phyloP scores from a whole-genome alignment of 2,113 vertebrate genomes.

The Syngnathus floridae region DNA sequence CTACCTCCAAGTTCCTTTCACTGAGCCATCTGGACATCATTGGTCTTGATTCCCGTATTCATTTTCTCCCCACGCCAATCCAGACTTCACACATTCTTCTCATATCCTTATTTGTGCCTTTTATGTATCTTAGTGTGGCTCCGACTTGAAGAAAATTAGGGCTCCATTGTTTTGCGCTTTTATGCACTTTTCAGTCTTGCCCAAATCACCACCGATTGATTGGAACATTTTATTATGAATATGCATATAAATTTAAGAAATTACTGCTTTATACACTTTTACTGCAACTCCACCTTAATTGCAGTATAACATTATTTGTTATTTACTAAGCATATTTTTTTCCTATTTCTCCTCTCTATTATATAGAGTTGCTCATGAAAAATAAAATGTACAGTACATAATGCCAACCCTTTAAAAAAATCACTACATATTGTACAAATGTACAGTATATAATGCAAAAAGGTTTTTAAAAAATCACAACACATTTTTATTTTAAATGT shows the following conservation, averaged over 20 bases:
- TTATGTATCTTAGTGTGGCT: neutral
- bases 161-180: neutral
- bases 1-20: neutral
- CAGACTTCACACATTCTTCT: neutral
- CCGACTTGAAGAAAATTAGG: neutral
- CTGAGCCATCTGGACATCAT: constrained; percentile 30
- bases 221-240: neutral
- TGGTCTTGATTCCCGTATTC: neutral
- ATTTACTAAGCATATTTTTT: neutral
- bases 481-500: neutral
- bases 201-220: neutral
- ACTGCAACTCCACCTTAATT: neutral
- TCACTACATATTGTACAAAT: neutral
- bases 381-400: neutral
- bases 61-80: constrained; percentile 2
- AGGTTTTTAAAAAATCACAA: neutral
- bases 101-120: neutral
- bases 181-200: neutral
- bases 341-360: neutral
- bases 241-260: neutral
- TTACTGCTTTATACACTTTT: neutral
- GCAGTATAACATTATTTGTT: neutral
- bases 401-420: neutral
- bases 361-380: neutral
- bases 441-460: neutral